Base-by-base conservation (phyloP, 2,888 invertebrate species). In the Leptinotarsa haldemani region DNA sequence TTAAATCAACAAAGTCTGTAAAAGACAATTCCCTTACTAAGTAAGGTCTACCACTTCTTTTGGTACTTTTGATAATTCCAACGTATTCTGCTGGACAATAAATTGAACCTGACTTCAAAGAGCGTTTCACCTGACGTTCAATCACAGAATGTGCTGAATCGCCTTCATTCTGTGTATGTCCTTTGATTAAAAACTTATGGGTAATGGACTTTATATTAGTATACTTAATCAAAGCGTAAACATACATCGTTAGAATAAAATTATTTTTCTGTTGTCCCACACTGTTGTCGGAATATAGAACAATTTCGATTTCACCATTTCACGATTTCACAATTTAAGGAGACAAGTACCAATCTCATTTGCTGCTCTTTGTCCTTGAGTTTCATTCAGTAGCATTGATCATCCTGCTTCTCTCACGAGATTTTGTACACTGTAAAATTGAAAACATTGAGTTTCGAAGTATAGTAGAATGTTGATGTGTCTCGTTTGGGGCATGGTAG, bases 141-240 rank as follows among this genome's bases (percentile, higher is more conserved):
- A 77, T 77, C n/a, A 74, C 71, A 25, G 77, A 70, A 65, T 75
- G 75, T 25, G 68, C 72, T 25, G 52, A 56, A 46, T 77, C 73
- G 15, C 77, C 75, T 58, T 75, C 77, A 56, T 77, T 73, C 40
- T 75, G 74, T 4, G 75, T 75, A 46, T 70, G 75, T 65, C 77
- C 75, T 15, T 20, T 65, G 9, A 78, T 72, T 3, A 74, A 70
- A 71, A 64, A 78, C 67, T 74, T 75, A 65, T 76, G 76, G 13
- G 76, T 78, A 16, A 78, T 77, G 12, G 69, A 71, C 47, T 65
- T 76, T 15, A 75, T 68, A 16, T 65, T 61, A n/a, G 46, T 12
- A 18, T n/a, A 40, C 16, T 65, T 18, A 12, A 46, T n/a, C 5
- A 40, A 25, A 7, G 70, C 64, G 20, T 64, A 70, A 50, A 70